These are phyloP conservation scores for Calameuta idolon DNA, from an alignment of 2,888 invertebrate species.

Conservation along the genomic window DNA sequence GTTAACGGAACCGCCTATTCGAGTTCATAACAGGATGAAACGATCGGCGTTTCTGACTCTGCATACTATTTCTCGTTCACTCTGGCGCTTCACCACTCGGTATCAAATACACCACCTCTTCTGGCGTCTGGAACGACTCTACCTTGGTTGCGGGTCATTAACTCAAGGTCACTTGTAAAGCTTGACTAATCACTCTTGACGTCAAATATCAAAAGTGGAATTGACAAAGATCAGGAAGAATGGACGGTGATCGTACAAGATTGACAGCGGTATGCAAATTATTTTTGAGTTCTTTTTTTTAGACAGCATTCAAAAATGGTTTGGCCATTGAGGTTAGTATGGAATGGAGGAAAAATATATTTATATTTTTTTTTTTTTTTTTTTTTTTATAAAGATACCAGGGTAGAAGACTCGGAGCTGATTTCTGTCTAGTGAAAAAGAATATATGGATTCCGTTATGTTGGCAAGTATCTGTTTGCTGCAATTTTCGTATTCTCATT, in stretches of 20 bases:
- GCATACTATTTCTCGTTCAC: not conserved
- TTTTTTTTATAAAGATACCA: not conserved
- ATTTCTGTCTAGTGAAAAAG: not conserved
- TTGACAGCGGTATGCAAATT: not conserved
- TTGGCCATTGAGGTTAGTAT: not conserved
- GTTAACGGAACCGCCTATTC: slow-evolving; percentile 12
- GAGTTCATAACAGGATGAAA: slow-evolving; percentile 7
- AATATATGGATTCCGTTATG: not conserved
- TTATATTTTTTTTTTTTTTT: not conserved
- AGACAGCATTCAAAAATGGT: not conserved
- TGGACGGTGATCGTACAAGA: not conserved
- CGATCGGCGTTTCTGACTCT: not conserved
- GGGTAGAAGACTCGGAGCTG: not conserved
- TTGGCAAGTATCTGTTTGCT: not conserved
- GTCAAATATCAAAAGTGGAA: not conserved
- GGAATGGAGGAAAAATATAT: not conserved
- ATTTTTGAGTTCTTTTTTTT: not conserved
- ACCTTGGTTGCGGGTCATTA: not conserved
- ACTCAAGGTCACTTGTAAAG: not conserved
- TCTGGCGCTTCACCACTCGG: not conserved
- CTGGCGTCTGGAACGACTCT: not conserved
- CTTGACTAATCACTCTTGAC: not conserved
- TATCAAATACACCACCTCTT: not conserved
- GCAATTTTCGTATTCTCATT: not conserved
- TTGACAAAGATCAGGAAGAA: not conserved